A percentile compares a stretch with the other conserved stretches of the same genome.
These are phyloP conservation scores for Macheiramphus alcinus DNA, from an alignment of 2,113 vertebrate genomes.

Conservation along the genomic window DNA sequence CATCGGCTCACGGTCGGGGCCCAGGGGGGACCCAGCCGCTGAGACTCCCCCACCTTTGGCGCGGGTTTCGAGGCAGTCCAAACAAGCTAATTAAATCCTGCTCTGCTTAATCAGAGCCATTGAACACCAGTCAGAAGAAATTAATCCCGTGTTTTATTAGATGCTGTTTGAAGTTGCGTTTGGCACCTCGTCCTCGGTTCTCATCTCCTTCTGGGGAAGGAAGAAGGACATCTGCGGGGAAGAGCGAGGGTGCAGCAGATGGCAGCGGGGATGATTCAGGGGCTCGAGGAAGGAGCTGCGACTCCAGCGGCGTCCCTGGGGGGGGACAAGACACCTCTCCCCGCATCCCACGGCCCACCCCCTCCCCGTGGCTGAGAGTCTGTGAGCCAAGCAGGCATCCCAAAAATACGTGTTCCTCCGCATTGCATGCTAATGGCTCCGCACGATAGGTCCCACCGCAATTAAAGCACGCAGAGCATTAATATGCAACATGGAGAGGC, in stretches of 20 bases:
- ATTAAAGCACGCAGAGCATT: constrained; percentile 32
- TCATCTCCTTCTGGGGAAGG: constrained; percentile 63
- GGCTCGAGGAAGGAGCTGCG: constrained; percentile 31
- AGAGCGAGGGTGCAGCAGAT: constrained; percentile 60
- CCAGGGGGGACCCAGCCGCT: not conserved
- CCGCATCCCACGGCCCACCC: not conserved
- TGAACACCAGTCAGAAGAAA: constrained; percentile 61
- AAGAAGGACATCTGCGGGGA: constrained; percentile 61
- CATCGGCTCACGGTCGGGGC: rapidly evolving
- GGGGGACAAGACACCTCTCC: not conserved
- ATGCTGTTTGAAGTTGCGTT: constrained; percentile 42
- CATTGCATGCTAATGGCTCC: constrained; percentile 49
- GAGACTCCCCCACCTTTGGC: constrained; percentile 24
- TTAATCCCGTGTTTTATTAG: constrained; percentile 60
- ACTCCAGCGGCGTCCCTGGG: constrained; percentile 16
- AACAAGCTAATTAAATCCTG: constrained; percentile 60
- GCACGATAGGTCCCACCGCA: not conserved
- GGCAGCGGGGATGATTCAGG: constrained; percentile 60
- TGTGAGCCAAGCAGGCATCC: constrained; percentile 30
- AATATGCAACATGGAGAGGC: constrained; percentile 46
- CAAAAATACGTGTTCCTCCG: constrained; percentile 52
- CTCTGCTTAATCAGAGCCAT: constrained; percentile 62
- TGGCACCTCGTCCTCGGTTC: constrained; percentile 45
- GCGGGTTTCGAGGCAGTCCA: not conserved
- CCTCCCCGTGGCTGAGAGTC: not conserved